A percentile compares a stretch with the other conserved stretches of the same genome.
These are phyloP conservation scores for Eumaeus atala DNA, from an alignment of 1,140 invertebrate species.

Conservation along the genomic window DNA sequence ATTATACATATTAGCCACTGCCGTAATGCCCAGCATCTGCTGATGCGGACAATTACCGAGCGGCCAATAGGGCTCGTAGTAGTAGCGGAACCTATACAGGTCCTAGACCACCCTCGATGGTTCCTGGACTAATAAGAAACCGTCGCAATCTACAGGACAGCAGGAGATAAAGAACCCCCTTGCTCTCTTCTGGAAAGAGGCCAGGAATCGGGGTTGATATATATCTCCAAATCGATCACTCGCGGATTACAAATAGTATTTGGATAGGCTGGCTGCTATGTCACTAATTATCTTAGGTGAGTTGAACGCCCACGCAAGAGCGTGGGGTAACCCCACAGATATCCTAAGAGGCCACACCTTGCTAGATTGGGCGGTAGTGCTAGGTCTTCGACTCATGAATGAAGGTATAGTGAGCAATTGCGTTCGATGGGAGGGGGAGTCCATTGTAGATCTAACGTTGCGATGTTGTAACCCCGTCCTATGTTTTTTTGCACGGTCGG, in stretches of 20 bases:
- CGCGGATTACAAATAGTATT: conserved; percentile 14
- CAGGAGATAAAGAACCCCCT: neutral
- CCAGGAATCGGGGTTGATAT: conserved; percentile 21
- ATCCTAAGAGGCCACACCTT: conserved; percentile 13
- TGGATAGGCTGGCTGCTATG: conserved; percentile 14
- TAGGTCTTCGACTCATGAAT: conserved; percentile 29
- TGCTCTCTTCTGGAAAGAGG: conserved; percentile 14
- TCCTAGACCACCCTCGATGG: conserved; percentile 23
- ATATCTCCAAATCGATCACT: conserved; percentile 14
- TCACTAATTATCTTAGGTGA: conserved; percentile 23
- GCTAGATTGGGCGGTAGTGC: conserved; percentile 24
- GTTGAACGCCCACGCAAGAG: conserved; percentile 24
- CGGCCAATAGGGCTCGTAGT: conserved; percentile 17
- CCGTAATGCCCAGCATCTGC: conserved; percentile 18
- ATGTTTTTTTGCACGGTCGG: no score
- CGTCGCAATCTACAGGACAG: conserved; percentile 13
- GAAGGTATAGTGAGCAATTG: conserved; percentile 29
- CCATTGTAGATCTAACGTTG: conserved; percentile 35
- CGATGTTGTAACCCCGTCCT: no score
- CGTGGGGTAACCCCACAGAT: conserved; percentile 18
- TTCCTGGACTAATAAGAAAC: conserved; percentile 10
- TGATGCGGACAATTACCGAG: conserved; percentile 21
- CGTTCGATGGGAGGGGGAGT: conserved; percentile 31
- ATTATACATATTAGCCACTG: conserved; percentile 25
- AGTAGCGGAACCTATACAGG: conserved; percentile 20